phyloP scores from a whole-genome alignment of 2,113 vertebrate species.

The Tragelaphus buxtoni region DNA sequence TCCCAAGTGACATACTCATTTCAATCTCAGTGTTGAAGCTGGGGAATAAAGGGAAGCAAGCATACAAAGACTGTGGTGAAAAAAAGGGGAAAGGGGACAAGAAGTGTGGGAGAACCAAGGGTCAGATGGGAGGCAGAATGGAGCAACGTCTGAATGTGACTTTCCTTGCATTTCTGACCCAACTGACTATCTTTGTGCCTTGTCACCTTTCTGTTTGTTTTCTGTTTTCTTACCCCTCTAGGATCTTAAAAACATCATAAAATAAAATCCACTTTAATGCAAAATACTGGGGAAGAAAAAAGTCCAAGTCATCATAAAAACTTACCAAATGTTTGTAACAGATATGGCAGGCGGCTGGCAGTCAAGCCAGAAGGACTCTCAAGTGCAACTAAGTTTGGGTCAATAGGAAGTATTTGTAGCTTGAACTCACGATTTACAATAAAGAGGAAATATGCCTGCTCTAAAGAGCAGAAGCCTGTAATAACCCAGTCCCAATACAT shows the following conservation, averaged over 20 bases:
- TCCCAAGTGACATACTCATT: background rate
- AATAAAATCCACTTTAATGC: conserved; percentile 36
- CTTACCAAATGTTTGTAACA: conserved; percentile 16
- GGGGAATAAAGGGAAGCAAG: background rate
- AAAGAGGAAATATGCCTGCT: conserved; percentile 63
- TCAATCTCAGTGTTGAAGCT: background rate
- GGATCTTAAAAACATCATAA: conserved; percentile 6
- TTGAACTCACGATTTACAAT: conserved; percentile 63
- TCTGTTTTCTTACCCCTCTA: background rate
- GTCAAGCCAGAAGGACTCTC: conserved; percentile 50
- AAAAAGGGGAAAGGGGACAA: no score
- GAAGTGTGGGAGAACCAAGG: no score
- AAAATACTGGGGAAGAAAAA: background rate
- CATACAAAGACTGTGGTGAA: background rate
- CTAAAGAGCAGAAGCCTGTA: conserved; percentile 39
- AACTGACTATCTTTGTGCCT: background rate
- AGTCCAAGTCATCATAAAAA: background rate
- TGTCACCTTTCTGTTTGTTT: background rate
- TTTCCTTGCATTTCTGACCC: background rate
- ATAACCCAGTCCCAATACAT: conserved; percentile 49
- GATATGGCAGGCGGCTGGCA: background rate
- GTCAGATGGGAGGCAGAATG: background rate
- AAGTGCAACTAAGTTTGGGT: conserved; percentile 38
- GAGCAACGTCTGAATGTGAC: background rate
- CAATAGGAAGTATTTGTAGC: conserved; percentile 57